phyloP scores from a whole-genome alignment of 2,888 invertebrate species.

The Parasteatoda lunata region DNA sequence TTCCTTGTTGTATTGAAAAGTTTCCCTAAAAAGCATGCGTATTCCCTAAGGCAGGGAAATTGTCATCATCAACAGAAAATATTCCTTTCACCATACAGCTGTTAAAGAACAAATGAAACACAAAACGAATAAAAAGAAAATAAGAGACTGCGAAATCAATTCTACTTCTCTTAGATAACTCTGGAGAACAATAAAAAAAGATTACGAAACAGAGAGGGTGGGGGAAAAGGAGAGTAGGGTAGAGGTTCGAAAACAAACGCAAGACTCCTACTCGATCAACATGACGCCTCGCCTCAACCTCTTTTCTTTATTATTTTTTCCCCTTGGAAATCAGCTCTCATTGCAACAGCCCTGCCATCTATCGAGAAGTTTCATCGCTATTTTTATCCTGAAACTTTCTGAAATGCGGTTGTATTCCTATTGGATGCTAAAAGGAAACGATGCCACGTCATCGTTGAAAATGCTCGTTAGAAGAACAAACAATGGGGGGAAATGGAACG shows the following conservation, averaged over 20 bases:
- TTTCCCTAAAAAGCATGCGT: too few species aligned
- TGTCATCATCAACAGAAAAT: too few species aligned
- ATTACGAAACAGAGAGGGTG: not conserved
- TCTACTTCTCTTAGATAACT: not conserved
- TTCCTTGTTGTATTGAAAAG: too few species aligned
- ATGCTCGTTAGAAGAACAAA: too few species aligned
- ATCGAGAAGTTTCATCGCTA: not conserved
- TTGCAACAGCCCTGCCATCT: not conserved
- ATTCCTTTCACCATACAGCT: not conserved
- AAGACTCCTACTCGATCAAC: not conserved
- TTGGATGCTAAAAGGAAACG: too few species aligned
- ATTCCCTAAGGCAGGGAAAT: too few species aligned
- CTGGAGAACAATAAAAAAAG: not conserved
- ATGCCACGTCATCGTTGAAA: too few species aligned
- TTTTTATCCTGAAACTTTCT: too few species aligned
- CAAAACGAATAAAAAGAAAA: not conserved
- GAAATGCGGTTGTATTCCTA: too few species aligned
- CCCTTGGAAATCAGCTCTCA: not conserved
- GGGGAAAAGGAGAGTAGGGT: not conserved
- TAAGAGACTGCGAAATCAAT: not conserved
- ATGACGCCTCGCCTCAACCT: conserved; percentile 3
- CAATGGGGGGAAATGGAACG: too few species aligned
- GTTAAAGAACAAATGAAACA: not conserved
- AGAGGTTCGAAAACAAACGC: not conserved
- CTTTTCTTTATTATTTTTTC: not conserved